Evolutionary conservation across 2,797 vertebrate species (phyloP).

Genomic region (Platyrinchus mystaceus): DNA sequence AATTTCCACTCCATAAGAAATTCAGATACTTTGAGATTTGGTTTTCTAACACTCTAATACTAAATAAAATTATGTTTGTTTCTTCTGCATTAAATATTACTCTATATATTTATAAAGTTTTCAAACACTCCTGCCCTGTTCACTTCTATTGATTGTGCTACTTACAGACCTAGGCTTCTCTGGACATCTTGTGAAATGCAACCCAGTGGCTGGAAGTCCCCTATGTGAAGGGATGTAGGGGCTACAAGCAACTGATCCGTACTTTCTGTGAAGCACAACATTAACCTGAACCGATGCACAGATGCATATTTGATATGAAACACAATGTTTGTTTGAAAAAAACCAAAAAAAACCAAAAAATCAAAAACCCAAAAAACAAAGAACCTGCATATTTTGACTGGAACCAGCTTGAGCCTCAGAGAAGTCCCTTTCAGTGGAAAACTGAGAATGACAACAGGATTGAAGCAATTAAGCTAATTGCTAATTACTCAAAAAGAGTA

Average conservation of each 20-base stretch:
- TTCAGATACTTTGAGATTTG: neutral
- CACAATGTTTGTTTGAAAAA: neutral
- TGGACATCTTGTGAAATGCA: neutral
- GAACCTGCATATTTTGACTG: neutral
- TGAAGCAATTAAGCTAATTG: neutral
- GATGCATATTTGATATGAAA: neutral
- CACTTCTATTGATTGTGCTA: neutral
- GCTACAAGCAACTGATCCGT: neutral
- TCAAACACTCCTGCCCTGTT: neutral
- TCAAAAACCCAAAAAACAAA: neutral
- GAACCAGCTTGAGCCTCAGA: neutral
- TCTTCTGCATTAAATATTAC: neutral
- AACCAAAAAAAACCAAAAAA: too few relatives aligned
- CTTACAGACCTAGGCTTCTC: neutral
- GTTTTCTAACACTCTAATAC: neutral
- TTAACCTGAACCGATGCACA: neutral
- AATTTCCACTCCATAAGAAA: neutral
- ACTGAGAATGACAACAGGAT: neutral
- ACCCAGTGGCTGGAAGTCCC: rapidly evolving
- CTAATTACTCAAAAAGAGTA: neutral
- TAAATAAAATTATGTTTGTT: neutral
- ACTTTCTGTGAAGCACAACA: neutral
- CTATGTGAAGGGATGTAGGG: rapidly evolving
- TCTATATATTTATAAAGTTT: neutral
- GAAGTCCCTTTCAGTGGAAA: neutral